Conservation (phyloP, 2,888 invertebrate genomes). For the Idaea biselata region DNA sequence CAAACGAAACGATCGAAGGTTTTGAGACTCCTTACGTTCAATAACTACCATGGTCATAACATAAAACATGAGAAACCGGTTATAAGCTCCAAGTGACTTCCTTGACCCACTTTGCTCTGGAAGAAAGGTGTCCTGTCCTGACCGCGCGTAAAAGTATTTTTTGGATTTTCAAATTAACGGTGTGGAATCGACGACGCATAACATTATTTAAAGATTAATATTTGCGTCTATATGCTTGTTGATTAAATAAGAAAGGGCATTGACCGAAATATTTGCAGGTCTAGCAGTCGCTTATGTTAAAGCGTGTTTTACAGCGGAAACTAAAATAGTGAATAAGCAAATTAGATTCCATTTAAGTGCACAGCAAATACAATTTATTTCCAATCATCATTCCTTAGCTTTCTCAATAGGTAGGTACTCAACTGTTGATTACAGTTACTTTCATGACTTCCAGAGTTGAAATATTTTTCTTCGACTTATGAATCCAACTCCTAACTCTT, state of each 20-base stretch:
- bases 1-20: not conserved
- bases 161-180: slow-evolving; percentile 2
- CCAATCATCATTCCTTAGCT: not conserved
- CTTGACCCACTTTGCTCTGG: slow-evolving; percentile 64
- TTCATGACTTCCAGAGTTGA: not conserved
- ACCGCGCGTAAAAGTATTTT: slow-evolving; percentile 10
- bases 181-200: not conserved
- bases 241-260: not conserved
- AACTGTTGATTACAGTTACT: not conserved
- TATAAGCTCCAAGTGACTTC: slow-evolving; percentile 57
- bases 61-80: slow-evolving; percentile 52
- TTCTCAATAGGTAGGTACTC: not conserved
- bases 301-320: not conserved
- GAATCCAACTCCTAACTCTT: not conserved
- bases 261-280: not conserved
- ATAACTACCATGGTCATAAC: slow-evolving; percentile 27
- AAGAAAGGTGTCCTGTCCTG: slow-evolving; percentile 56
- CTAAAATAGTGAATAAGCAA: not conserved
- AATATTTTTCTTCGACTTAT: not conserved
- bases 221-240: not conserved
- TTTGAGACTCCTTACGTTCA: not conserved
- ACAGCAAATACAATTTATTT: not conserved
- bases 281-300: not conserved
- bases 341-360: not conserved
- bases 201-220: not conserved